A percentile compares a stretch with the other conserved stretches of the same genome.
phyloP scores from a whole-genome alignment of 2,797 vertebrate genomes.

The Amphiprion clarkii region DNA sequence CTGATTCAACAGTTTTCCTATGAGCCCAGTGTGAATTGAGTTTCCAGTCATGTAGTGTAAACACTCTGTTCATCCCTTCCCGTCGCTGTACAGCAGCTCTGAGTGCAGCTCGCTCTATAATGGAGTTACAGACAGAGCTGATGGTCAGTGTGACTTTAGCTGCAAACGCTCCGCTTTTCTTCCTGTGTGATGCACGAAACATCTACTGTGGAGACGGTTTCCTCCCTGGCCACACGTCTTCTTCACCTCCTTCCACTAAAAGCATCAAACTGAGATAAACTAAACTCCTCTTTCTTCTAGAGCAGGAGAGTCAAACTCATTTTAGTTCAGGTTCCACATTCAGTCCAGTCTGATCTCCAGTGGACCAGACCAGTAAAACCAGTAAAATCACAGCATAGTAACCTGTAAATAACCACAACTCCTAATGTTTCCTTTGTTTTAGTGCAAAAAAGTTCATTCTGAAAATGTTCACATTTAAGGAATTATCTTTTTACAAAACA shows the following conservation, averaged over 20 bases:
- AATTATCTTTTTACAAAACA: no score
- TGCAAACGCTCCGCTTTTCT: conserved; percentile 1
- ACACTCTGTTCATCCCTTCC: conserved; percentile 19
- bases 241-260: conserved; percentile 1
- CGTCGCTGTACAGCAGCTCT: conserved; percentile 2
- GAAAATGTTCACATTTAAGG: no score
- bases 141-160: conserved; percentile 38
- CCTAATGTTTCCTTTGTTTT: no score
- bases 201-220: neutral
- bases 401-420: no score
- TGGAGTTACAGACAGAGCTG: conserved; percentile 16
- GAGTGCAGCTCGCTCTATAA: conserved; percentile 15
- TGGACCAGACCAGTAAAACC: no score
- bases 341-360: no score
- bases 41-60: conserved; percentile 46
- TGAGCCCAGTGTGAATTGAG: conserved; percentile 39
- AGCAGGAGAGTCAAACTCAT: no score
- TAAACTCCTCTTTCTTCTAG: neutral
- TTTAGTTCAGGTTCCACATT: no score
- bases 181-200: neutral
- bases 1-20: conserved; percentile 68
- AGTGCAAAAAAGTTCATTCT: no score
- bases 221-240: neutral
- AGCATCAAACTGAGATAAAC: conserved; percentile 2
- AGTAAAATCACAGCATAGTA: no score